Base-by-base conservation (phyloP, 2,888 invertebrate species). In the Coremacera marginata region DNA sequence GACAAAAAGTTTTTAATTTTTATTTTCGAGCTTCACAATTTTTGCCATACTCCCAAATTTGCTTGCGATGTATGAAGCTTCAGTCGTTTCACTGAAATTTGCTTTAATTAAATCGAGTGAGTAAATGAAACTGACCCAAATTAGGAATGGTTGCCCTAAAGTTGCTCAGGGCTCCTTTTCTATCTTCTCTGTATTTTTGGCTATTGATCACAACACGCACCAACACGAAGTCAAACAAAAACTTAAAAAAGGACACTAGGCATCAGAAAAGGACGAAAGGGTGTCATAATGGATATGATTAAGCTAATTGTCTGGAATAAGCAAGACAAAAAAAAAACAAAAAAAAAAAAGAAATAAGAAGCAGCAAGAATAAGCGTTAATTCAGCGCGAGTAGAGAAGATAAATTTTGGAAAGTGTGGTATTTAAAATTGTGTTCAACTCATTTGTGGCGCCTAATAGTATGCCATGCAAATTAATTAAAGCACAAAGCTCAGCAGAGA, bases 21-120 rank as follows among this genome's bases (percentile, higher is more conserved):
- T 44, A 11, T 44, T 11, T 2, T 14, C 44, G 11, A 11, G 44
- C 44, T 44, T 44, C 11, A 44, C 44, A 44, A 37, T 44, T 11
- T 11, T 11, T 44, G 44, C 11, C 44, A 44, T 44, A 14, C 14
- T 44, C 44, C 44, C 2, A 44, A 44, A 44, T 44, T 44, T 14
- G 14, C 44, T 44, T 44, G 11, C 44, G 11, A 44, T 2, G 44
- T 11, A 44, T 44, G 44, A 11, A 11, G 11, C 44, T 44, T 37
- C 37, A 5, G 37, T 7, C 37, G 37, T 7, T 7, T 44, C 44
- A 44, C 44, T 11, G 44, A 44, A 44, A 44, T 44, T 68, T 51
- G 44, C 68, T 22, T 51, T 68, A 68, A 68, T 68, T 68, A 68
- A 68, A 68, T 68, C 68, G 68, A 68, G 68, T 51, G 68, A 68